Evolutionary conservation across 2,797 vertebrate genomes (phyloP).

Genomic region (Tarsius wallacei): DNA sequence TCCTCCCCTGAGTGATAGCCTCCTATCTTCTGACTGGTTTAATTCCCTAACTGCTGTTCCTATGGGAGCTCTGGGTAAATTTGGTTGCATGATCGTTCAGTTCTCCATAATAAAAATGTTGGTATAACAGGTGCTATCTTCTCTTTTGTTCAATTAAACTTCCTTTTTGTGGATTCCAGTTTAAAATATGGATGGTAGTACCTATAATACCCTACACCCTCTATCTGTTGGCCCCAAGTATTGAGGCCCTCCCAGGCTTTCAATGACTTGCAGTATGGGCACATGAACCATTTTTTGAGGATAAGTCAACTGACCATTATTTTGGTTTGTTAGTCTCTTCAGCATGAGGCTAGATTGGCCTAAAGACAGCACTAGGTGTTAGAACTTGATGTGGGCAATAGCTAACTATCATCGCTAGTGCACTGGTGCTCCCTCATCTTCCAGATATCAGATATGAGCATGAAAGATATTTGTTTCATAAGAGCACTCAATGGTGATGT

Average conservation of each 20-base stretch:
- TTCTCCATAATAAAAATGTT: constrained; percentile 13
- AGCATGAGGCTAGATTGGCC: background rate
- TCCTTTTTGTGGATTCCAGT: background rate
- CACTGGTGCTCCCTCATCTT: background rate
- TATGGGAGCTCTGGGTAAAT: background rate
- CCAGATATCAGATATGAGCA: background rate
- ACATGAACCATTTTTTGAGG: background rate
- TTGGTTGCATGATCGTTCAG: background rate
- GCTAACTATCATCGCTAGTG: background rate
- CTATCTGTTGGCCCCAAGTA: background rate
- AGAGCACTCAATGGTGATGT: background rate
- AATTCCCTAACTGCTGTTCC: constrained; percentile 8
- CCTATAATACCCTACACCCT: background rate
- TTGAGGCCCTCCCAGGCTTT: background rate
- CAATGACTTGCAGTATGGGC: background rate
- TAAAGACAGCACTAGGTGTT: background rate
- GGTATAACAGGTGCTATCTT: background rate
- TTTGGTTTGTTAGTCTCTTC: constrained; percentile 21
- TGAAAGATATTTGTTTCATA: background rate
- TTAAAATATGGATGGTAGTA: background rate
- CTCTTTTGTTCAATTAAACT: background rate
- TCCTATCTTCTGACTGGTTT: constrained; percentile 31
- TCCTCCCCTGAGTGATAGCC: background rate
- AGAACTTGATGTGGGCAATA: background rate
- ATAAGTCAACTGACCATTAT: background rate